Evolutionary conservation across 2,888 invertebrate genomes (phyloP), one percentile per base, ranked within the genome.

Genomic region (Falcaria lacertinaria): DNA sequence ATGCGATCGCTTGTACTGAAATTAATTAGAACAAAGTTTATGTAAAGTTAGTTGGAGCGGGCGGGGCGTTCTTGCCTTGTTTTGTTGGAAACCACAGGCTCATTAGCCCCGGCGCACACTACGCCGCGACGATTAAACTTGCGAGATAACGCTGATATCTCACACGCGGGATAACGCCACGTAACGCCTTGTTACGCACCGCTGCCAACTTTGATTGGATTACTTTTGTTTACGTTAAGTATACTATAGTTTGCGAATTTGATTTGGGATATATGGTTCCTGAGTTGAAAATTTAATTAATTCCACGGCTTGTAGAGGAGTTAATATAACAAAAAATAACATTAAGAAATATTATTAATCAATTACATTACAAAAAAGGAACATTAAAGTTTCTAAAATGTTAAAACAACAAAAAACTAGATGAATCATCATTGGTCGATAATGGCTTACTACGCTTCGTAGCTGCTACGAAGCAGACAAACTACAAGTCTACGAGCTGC

Each of bases 101-200:
- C 88, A 82, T 89, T 89, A 89, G 86, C 74, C 80, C 57, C 60
- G 69, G 82, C 74, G 80, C 80, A 80, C 87, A 86, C 86, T 76
- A 69, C 69, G 76, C 69, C 72, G 68, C 74, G 74, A 66, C 74
- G 78, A 81, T 84, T 77, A 79, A 84, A 81, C 83, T 83, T 69
- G 46, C 61, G 59, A 80, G 83, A 82, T 82, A 78, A 73, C 68
- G 71, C 74, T 68, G 69, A 71, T 66, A 68, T 73, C 72, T 37
- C 37, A 28, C 28, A 28, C 11, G 28, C 28, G 76, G 75, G 80
- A 80, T 82, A 80, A 70, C 70, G 62, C 67, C 61, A 67, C 60
- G 64, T 64, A 64, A 62, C 60, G 68, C 58, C 68, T 65, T 58
- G 62, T 64, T 69, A 62, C 58, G 51, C 61, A 61, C 64, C 56